phyloP scores from a whole-genome alignment of 2,113 vertebrate genomes.

The Entelurus aequoreus region DNA sequence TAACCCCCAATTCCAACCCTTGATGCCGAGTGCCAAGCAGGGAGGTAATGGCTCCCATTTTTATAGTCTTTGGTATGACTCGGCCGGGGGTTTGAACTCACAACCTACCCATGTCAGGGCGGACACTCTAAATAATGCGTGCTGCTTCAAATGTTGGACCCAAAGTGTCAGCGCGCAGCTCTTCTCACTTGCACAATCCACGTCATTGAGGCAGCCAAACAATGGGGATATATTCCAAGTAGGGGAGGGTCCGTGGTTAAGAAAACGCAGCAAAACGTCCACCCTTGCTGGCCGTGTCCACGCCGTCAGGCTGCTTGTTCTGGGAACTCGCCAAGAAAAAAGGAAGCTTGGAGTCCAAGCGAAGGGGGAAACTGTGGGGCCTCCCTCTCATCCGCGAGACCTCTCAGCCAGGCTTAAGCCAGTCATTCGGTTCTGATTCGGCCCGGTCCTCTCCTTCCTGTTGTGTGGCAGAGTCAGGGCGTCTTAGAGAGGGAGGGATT shows the following conservation, averaged over 20 bases:
- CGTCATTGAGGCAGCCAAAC: constrained; percentile 13
- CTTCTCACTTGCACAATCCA: constrained; percentile 23
- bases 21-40: too few species aligned
- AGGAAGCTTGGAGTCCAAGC: constrained; percentile 40
- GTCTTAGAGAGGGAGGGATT: constrained; percentile 59
- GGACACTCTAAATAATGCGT: not conserved
- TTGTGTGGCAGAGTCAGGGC: constrained; percentile 69
- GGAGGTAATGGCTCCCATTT: too few species aligned
- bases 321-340: constrained; percentile 64
- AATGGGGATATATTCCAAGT: constrained; percentile 38
- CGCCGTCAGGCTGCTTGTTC: constrained; percentile 63
- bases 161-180: constrained; percentile 35
- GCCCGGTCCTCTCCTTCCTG: constrained; percentile 40
- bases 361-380: constrained; percentile 24
- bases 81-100: too few species aligned
- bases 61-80: too few species aligned
- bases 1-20: too few species aligned
- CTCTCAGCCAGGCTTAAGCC: constrained; percentile 28
- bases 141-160: constrained; percentile 52
- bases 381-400: constrained; percentile 34
- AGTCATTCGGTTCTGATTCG: not conserved
- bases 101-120: too few species aligned
- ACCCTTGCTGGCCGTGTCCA: constrained; percentile 34
- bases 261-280: constrained; percentile 31
- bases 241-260: constrained; percentile 17